phyloP scores from a whole-genome alignment of 2,797 vertebrate species.

The Hoplostethus atlanticus region DNA sequence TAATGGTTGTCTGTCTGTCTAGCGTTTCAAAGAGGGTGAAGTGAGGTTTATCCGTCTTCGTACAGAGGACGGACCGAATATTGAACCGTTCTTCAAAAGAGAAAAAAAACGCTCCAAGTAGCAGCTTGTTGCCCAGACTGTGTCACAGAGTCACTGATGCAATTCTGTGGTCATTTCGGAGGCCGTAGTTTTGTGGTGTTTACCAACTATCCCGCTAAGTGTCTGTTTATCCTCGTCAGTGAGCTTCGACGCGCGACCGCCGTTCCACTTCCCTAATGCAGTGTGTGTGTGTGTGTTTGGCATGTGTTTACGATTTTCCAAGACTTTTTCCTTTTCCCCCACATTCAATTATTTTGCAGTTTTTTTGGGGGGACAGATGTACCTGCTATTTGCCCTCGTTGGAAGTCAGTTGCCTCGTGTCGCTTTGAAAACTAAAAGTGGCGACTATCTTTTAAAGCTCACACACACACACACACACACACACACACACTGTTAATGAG shows the following conservation, averaged over 20 bases:
- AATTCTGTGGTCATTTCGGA: no score
- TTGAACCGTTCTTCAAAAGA: background rate
- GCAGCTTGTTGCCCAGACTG: no score
- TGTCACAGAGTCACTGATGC: no score
- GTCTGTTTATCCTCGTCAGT: background rate
- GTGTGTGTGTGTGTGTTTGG: constrained; percentile 37
- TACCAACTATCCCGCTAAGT: no score
- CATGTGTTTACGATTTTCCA: constrained; percentile 39
- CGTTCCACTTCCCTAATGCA: constrained; percentile 28
- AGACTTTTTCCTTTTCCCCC: constrained; percentile 23
- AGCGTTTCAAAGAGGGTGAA: constrained; percentile 13
- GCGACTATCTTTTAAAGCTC: no score
- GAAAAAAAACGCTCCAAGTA: no score
- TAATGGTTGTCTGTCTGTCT: constrained; percentile 28
- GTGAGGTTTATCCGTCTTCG: background rate
- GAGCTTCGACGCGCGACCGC: constrained; percentile 1
- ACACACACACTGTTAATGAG: no score
- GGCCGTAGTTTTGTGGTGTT: no score
- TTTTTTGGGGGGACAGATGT: constrained; percentile 10
- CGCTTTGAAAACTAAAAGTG: no score
- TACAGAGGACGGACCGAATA: background rate
- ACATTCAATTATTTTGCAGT: constrained; percentile 46
- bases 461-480: no score
- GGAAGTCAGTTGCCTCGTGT: constrained; percentile 28
- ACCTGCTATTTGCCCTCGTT: constrained; percentile 47